Conservation (phyloP, 2,113 vertebrate genomes). For the Corapipo altera region DNA sequence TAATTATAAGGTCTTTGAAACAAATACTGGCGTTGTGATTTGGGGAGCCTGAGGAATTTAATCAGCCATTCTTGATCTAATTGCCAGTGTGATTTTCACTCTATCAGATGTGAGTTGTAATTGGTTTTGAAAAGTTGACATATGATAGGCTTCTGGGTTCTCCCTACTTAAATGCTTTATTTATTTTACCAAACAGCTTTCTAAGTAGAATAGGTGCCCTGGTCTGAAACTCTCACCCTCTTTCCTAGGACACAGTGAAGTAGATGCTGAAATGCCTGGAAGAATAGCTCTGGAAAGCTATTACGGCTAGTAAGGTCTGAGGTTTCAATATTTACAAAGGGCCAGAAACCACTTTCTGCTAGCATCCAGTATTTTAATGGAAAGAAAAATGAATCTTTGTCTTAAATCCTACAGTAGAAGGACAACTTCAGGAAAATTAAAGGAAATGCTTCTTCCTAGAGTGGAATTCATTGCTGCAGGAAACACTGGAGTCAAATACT, state of each 20-base stretch:
- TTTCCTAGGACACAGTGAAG: not conserved
- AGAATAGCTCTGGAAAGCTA: not conserved
- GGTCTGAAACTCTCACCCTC: not conserved
- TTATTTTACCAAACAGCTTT: constrained; percentile 34
- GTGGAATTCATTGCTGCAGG: constrained; percentile 19
- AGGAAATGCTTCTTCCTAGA: constrained; percentile 34
- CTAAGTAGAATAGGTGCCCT: not conserved
- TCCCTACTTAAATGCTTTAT: not conserved
- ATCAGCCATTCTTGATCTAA: constrained; percentile 57
- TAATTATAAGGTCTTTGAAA: constrained; percentile 54
- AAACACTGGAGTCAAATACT: constrained; percentile 1
- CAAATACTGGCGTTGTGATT: constrained; percentile 26
- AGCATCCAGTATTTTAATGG: not conserved
- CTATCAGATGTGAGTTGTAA: constrained; percentile 41
- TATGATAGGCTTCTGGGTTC: constrained; percentile 18
- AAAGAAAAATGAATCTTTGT: not conserved
- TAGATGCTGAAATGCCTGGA: not conserved
- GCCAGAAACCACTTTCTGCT: not conserved
- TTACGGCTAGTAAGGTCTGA: not conserved
- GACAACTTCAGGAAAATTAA: constrained; percentile 38
- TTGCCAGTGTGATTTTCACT: constrained; percentile 54
- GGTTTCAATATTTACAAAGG: not conserved
- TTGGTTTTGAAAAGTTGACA: constrained; percentile 33
- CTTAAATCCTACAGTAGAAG: not conserved
- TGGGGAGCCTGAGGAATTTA: constrained; percentile 57